Conservation (phyloP, 2,797 vertebrate genomes). For the Bryconaethiops microstoma region DNA sequence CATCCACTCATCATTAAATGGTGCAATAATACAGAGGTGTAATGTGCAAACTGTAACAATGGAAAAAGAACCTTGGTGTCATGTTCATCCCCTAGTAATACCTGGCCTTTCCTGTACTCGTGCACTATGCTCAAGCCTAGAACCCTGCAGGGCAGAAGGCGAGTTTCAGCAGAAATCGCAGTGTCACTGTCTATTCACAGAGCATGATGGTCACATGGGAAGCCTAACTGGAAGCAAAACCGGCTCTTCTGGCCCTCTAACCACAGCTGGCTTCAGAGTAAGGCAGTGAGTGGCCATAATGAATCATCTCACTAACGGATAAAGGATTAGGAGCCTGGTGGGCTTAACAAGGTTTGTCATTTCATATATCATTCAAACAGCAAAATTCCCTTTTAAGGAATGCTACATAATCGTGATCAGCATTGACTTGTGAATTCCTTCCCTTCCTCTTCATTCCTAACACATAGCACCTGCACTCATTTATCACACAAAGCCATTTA, state of each 20-base stretch:
- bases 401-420: not conserved
- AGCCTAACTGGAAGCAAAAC: not conserved
- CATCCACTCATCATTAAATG: no score
- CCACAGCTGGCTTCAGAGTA: not conserved
- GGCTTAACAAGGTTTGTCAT: not conserved
- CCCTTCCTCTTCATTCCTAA: not conserved
- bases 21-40: not conserved
- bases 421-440: not conserved
- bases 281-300: not conserved
- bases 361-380: not conserved
- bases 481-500: not conserved
- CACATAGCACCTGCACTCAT: not conserved
- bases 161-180: not conserved
- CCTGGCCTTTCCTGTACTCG: not conserved
- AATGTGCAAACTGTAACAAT: not conserved
- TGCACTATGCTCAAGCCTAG: not conserved
- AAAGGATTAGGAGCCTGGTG: not conserved
- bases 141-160: not conserved
- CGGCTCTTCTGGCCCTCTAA: not conserved
- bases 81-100: not conserved
- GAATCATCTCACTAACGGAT: slow-evolving; percentile 21
- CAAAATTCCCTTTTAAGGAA: slow-evolving; percentile 10
- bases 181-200: not conserved
- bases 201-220: slow-evolving; percentile 1
- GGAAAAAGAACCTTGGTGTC: not conserved